phyloP scores from a whole-genome alignment of 2,888 invertebrate genomes.

The Caenorhabditis angaria region DNA sequence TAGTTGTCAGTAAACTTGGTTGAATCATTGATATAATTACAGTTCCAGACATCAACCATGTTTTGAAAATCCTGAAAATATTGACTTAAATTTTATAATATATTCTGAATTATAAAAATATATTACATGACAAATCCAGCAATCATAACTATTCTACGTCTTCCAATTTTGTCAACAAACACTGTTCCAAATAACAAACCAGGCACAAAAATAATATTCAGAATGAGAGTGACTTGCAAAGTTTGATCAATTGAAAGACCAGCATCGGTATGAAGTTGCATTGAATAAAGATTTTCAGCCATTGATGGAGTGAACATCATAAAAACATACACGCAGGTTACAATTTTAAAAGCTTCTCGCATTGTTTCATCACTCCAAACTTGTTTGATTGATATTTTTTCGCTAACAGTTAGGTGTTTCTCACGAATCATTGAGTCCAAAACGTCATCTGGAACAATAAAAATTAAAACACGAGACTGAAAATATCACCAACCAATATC shows the following conservation, averaged over 20 bases:
- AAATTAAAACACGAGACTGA: slow-evolving; percentile 13
- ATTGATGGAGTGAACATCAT: neutral
- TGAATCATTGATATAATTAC: slow-evolving; percentile 4
- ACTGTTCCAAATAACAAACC: slow-evolving; percentile 38
- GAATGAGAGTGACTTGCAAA: slow-evolving; percentile 27
- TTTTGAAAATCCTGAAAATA: slow-evolving; percentile 12
- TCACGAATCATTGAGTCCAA: slow-evolving; percentile 20
- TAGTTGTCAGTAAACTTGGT: slow-evolving; percentile 10
- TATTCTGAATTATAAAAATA: too few relatives aligned
- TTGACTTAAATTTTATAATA: too few relatives aligned
- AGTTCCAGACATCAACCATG: neutral
- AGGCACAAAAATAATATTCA: slow-evolving; percentile 33
- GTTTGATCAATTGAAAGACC: neutral
- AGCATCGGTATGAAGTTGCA: neutral
- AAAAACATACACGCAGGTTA: neutral
- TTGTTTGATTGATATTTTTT: slow-evolving; percentile 30
- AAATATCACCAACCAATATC: neutral
- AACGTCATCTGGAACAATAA: slow-evolving; percentile 13
- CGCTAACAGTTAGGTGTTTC: slow-evolving; percentile 22
- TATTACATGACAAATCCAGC: slow-evolving; percentile 33
- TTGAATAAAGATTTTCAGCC: neutral
- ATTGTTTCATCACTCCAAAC: slow-evolving; percentile 32
- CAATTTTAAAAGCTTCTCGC: neutral
- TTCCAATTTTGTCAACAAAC: slow-evolving; percentile 42
- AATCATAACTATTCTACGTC: slow-evolving; percentile 32